Base-by-base conservation (phyloP, 2,113 vertebrate genomes). In the Vidua macroura region DNA sequence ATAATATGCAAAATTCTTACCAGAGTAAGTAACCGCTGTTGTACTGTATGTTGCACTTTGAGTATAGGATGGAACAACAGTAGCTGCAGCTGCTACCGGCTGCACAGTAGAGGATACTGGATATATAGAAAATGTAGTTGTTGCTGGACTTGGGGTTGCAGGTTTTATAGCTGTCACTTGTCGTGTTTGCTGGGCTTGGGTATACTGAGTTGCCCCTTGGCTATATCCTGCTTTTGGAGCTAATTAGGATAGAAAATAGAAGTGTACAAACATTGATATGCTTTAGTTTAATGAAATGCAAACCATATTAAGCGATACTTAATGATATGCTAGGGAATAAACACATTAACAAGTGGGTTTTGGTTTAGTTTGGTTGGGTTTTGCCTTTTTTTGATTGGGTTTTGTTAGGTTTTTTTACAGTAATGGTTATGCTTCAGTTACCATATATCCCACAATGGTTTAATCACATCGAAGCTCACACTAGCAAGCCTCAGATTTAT, bases 121-220 rank as follows among this genome's bases (percentile, higher is more conserved):
- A 97, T 99, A 99, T 97, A 99, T 99, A 82, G 99, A 99, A 97
- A 99, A 99, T 1, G 99, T 99, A 64, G 99, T 99, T 7, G 99
- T 99, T 78, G 98, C 99, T 48, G 99, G 98, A 97, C 98, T 99
- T 82, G 98, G 99, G 49, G 98, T 99, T 55, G 99, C 99, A 89
- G 99, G 99, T 92, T 99, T 99, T 96, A 99, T 99, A 93, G 99
- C 99, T n/a, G 99, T 99, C 94, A 99, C 99, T 97, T 99, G 99
- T 13, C 99, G 98, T 64, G 98, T 98, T 96, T 99, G 99, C 97
- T 99, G 99, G 83, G 98, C 98, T 98, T 99, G 99, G 8, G 99
- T 99, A 95, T 99, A 99, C 8, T 99, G 98, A 63, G 99, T 98
- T 74, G 98, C 98, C 62, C 98, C 99, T 97, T 99, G 99, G 92